phyloP scores from a whole-genome alignment of 2,888 invertebrate species.

The Chrysotoxum bicinctum region DNA sequence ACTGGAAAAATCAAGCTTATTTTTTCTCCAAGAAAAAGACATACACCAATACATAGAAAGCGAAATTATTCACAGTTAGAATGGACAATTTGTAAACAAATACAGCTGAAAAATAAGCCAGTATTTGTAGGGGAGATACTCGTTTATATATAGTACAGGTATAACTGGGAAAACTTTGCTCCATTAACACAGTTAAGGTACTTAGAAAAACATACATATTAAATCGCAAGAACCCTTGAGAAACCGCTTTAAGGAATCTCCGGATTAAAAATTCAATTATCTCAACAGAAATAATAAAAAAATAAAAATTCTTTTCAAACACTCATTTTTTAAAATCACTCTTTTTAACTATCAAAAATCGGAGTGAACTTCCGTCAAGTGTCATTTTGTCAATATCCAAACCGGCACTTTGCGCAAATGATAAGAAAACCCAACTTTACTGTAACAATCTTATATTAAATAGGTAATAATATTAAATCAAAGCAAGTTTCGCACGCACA shows the following conservation, averaged over 20 bases:
- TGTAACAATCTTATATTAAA: not conserved
- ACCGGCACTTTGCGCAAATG: not conserved
- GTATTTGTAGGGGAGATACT: conserved; percentile 40
- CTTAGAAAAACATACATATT: conserved; percentile 33
- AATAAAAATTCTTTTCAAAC: not conserved
- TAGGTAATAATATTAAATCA: not conserved
- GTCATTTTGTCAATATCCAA: not conserved
- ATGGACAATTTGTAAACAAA: conserved; percentile 57
- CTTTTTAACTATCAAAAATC: not conserved
- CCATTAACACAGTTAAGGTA: conserved; percentile 68
- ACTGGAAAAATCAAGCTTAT: conserved; percentile 61
- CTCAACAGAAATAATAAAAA: not conserved
- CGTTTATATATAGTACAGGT: conserved; percentile 51
- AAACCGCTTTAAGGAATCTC: conserved; percentile 27
- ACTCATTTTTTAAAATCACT: not conserved
- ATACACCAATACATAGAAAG: conserved; percentile 11
- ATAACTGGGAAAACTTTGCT: conserved; percentile 67
- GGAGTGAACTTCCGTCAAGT: not conserved
- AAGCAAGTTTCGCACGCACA: not conserved
- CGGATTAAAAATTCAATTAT: not conserved
- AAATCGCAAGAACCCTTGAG: conserved; percentile 31
- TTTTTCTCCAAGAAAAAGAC: conserved; percentile 51
- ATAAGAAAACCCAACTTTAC: not conserved
- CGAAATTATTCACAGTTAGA: conserved; percentile 38
- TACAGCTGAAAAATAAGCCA: conserved; percentile 41